Conservation (phyloP, 2,113 vertebrate genomes). For the Sylvietta virens region DNA sequence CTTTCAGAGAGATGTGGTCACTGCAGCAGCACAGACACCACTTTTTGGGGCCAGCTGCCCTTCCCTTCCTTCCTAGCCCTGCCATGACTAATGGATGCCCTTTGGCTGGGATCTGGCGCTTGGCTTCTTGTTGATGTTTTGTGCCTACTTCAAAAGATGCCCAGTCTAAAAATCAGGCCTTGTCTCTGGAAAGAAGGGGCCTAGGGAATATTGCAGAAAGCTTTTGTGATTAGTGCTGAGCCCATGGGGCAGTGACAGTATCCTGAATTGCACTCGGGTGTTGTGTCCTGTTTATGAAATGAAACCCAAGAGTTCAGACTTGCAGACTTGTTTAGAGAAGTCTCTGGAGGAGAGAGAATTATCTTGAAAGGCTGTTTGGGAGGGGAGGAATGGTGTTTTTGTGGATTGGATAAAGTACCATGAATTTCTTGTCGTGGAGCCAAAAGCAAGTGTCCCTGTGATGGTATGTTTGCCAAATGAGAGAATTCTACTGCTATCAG, state of each 20-base stretch:
- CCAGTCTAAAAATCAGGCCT: constrained; percentile 81
- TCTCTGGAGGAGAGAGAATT: constrained; percentile 57
- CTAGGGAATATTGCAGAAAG: constrained; percentile 89
- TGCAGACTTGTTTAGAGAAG: constrained; percentile 43
- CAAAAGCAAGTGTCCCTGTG: constrained; percentile 24
- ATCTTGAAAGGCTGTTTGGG: constrained; percentile 2
- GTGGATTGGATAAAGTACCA: constrained; percentile 16
- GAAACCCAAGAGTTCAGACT: constrained; percentile 64
- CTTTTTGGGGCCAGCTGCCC: constrained; percentile 26
- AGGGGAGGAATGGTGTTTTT: constrained; percentile 30
- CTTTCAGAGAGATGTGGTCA: not conserved
- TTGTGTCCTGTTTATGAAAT: constrained; percentile 88
- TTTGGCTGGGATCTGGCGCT: constrained; percentile 84
- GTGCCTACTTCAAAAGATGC: constrained; percentile 89
- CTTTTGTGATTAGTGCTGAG: constrained; percentile 82
- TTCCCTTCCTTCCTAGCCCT: constrained; percentile 46
- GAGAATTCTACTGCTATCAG: constrained; percentile 11
- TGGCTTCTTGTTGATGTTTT: constrained; percentile 82
- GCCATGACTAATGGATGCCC: constrained; percentile 76
- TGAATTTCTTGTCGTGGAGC: not conserved
- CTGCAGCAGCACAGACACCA: constrained; percentile 16
- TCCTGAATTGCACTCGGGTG: constrained; percentile 82
- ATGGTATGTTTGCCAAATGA: not conserved
- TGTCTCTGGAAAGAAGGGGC: constrained; percentile 84
- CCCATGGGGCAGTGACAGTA: constrained; percentile 76